A percentile compares a stretch with the other conserved stretches of the same genome.
Evolutionary conservation across 30 jellyfish, hydroid and myxozoan genomes (phyloP).

Genomic region (Rhopilema esculentum): DNA sequence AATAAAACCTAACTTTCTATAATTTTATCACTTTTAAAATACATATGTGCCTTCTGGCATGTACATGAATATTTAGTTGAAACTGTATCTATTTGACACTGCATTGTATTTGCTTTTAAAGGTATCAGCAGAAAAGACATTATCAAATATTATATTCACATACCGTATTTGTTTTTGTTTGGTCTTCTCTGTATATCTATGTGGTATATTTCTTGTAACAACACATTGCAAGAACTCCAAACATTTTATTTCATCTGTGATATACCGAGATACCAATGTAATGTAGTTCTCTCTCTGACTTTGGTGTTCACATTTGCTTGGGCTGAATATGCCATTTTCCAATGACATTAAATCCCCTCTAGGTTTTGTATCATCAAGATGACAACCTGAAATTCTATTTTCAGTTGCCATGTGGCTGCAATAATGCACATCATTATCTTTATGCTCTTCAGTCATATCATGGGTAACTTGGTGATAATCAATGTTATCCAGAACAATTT

Average conservation of each 20-base stretch:
- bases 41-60: background rate
- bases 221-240: constrained; percentile 3
- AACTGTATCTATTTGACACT: background rate
- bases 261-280: constrained; percentile 24
- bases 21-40: background rate
- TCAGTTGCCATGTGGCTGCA: constrained; percentile 45
- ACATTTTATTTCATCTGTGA: constrained; percentile 31
- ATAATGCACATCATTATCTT: constrained; percentile 27
- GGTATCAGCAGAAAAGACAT: background rate
- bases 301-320: constrained; percentile 36
- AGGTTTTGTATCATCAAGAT: constrained; percentile 15
- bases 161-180: constrained; percentile 34
- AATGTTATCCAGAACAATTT: constrained; percentile 43
- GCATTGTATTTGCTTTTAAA: background rate
- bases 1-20: background rate
- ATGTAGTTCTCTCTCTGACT: constrained; percentile 29
- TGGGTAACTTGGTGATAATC: constrained; percentile 35
- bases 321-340: constrained; percentile 40
- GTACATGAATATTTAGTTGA: background rate
- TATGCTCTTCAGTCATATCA: constrained; percentile 29
- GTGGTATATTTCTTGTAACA: constrained; percentile 17
- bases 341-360: constrained; percentile 13
- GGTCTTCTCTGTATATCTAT: constrained; percentile 18
- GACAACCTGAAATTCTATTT: constrained; percentile 35
- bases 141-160: background rate